phyloP scores from a whole-genome alignment of 2,888 invertebrate species.

The Pecten maximus region DNA sequence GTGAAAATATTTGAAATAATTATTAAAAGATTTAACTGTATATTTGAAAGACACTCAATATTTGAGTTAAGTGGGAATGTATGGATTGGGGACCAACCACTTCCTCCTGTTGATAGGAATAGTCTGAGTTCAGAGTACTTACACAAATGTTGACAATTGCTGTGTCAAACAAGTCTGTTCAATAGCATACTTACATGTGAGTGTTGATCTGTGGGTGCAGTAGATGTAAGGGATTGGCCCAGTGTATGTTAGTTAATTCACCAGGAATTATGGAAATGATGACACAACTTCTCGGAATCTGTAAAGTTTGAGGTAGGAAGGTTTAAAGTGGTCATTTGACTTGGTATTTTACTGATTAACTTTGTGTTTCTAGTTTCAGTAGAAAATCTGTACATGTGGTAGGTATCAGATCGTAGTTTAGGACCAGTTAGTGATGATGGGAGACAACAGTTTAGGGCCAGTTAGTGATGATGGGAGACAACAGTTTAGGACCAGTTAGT shows the following conservation, averaged over 20 bases:
- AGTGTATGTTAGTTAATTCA: neutral
- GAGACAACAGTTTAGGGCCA: too few relatives aligned
- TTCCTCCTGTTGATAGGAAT: too few relatives aligned
- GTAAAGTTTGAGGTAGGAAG: neutral
- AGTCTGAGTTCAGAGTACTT: too few relatives aligned
- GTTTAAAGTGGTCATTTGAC: neutral
- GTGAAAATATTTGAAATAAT: neutral
- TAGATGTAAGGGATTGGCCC: neutral
- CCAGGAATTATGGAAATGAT: neutral
- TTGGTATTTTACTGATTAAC: neutral
- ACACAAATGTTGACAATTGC: constrained; percentile 1
- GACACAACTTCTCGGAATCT: neutral
- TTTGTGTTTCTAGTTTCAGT: neutral
- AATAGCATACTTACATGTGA: constrained; percentile 9
- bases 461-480: too few relatives aligned
- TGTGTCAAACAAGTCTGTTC: neutral
- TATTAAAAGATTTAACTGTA: neutral
- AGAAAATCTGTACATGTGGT: too few relatives aligned
- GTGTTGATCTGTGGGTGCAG: neutral
- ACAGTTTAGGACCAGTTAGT: too few relatives aligned
- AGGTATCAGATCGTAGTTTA: too few relatives aligned
- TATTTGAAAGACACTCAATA: too few relatives aligned
- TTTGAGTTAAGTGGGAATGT: neutral
- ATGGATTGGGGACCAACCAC: too few relatives aligned
- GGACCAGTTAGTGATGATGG: too few relatives aligned